Evolutionary conservation across 1,140 invertebrate genomes (phyloP).

Genomic region (Acyrthosiphon pisum): DNA sequence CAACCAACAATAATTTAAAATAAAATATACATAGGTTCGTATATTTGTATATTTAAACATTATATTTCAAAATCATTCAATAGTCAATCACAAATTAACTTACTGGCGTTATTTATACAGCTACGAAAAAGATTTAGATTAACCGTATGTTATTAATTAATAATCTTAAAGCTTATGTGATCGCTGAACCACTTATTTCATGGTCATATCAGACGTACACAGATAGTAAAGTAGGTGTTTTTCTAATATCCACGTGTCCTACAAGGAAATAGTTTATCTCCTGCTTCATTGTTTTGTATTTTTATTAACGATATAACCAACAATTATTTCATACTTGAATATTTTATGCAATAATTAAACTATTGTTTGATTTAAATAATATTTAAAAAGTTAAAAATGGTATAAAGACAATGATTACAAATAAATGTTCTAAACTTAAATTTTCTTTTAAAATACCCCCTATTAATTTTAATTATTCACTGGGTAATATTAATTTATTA

Average conservation of each 20-base stretch:
- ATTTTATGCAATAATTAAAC: neutral
- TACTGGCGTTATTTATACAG: neutral
- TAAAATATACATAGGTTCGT: too few relatives aligned
- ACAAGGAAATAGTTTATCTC: neutral
- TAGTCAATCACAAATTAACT: neutral
- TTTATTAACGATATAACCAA: neutral
- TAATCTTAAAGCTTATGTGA: neutral
- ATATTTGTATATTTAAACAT: too few relatives aligned
- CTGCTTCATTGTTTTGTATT: neutral
- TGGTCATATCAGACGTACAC: neutral
- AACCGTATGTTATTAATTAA: neutral
- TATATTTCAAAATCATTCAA: neutral
- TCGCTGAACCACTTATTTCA: neutral
- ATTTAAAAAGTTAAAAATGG: too few relatives aligned
- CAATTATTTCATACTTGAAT: neutral
- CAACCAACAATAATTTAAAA: neutral
- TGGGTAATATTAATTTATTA: too few relatives aligned
- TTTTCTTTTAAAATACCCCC: too few relatives aligned
- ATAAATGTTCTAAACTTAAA: too few relatives aligned
- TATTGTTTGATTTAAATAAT: too few relatives aligned
- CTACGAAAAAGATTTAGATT: neutral
- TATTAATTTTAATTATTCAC: too few relatives aligned
- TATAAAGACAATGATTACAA: too few relatives aligned
- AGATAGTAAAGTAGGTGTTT: neutral
- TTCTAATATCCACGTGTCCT: neutral